These are phyloP conservation scores for Heliocidaris tuberculata DNA, from an alignment of 35 echinoderm and acorn worm species.

Conservation along the genomic window DNA sequence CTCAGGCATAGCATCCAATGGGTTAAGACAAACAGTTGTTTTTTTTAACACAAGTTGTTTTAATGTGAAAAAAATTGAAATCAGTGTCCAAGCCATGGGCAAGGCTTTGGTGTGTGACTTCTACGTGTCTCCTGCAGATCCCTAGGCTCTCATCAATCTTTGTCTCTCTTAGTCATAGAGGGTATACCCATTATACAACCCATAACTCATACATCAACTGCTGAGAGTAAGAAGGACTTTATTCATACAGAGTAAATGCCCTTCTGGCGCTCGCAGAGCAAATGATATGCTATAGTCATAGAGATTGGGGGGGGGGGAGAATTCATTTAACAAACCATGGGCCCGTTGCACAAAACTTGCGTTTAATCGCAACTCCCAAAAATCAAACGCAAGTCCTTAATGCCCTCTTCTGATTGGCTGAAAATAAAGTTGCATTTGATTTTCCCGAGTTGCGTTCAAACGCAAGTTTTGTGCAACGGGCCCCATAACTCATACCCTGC, in stretches of 20 bases:
- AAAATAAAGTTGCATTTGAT: too few relatives aligned
- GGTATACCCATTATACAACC: not conserved
- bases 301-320: too few relatives aligned
- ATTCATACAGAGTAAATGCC: not conserved
- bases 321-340: too few relatives aligned
- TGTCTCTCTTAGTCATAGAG: constrained; percentile 25
- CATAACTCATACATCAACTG: not conserved
- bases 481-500: too few relatives aligned
- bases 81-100: not conserved
- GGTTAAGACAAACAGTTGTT: not conserved
- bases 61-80: not conserved
- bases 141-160: not conserved
- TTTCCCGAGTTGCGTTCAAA: too few relatives aligned
- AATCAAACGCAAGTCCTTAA: too few relatives aligned
- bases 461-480: too few relatives aligned
- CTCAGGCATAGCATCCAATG: too few relatives aligned
- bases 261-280: not conserved
- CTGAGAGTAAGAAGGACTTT: not conserved
- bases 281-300: too few relatives aligned
- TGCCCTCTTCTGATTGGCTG: too few relatives aligned
- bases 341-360: too few relatives aligned
- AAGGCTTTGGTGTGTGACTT: not conserved
- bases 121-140: not conserved
- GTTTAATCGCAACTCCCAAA: too few relatives aligned
- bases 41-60: not conserved